Evolutionary conservation across 2,888 invertebrate genomes (phyloP), one percentile per base, ranked within the genome.

Genomic region (Pammene aurita): DNA sequence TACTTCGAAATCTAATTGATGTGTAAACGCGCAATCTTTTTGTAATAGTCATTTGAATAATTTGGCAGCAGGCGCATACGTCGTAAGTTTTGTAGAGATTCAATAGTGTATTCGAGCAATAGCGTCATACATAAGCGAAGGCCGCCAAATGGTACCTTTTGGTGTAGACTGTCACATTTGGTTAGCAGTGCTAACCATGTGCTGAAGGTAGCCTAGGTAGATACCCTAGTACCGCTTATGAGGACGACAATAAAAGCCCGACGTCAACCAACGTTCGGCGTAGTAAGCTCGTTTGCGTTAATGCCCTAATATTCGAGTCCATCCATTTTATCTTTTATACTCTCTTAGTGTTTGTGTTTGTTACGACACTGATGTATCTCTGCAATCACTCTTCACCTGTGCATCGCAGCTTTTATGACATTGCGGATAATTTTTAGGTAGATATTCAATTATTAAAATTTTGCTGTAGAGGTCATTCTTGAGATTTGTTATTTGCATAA

Each of bases 321-420:
- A 68, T 68, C 63, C 52, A 52, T 68, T 64, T 64, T 52, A 64
- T 64, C 63, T 63, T 68, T 64, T 64, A 68, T 68, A 58, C 44
- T 68, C 38, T 57, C 52, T 57, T 57, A 68, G 57, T 68, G 57
- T 68, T 68, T 68, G 65, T 67, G 57, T 66, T 62, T 65, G 70
- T 66, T 64, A 50, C 67, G 76, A 75, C 76, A 76, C 67, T 77
- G 74, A 77, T 54, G 38, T 68, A 73, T 70, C 26, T 55, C 41
- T 9, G 68, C 67, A 64, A 77, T 77, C 72, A 72, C 66, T 73
- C 72, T 72, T 75, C 64, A 68, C 73, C 67, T 65, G 62, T 77
- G 78, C 77, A 76, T 72, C 68, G 65, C 73, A 72, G 75, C 74
- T 75, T 75, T 70, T 73, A 64, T 70, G 72, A 66, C 70, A 64